These are phyloP conservation scores for Drosophila meridiana DNA, from an alignment of 2,888 invertebrate genomes.

Conservation along the genomic window DNA sequence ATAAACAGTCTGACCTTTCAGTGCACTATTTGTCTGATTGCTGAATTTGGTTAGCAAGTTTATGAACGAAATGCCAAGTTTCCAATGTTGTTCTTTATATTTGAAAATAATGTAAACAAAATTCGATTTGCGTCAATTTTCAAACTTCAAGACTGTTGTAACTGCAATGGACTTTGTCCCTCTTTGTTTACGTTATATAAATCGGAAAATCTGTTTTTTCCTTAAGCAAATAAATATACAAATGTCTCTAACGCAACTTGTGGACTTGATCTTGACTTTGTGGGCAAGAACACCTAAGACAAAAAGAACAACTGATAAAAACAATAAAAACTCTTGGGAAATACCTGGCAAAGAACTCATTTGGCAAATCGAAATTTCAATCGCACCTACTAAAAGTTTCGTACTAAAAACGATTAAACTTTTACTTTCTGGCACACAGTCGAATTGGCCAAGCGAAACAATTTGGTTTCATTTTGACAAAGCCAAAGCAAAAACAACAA, in stretches of 20 bases:
- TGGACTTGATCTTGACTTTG: conserved; percentile 75
- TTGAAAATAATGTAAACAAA: conserved; percentile 1
- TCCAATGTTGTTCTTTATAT: conserved; percentile 5
- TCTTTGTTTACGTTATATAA: conserved; percentile 68
- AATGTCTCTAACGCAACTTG: conserved; percentile 20
- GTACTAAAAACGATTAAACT: conserved; percentile 48
- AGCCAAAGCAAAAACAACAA: neutral
- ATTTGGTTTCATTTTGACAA: conserved; percentile 22
- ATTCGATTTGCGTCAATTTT: conserved; percentile 27
- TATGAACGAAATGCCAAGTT: neutral
- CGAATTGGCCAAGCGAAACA: conserved; percentile 27
- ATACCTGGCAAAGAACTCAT: conserved; percentile 72
- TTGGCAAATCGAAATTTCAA: conserved; percentile 63
- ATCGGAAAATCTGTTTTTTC: conserved; percentile 36
- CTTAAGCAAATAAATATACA: conserved; percentile 52
- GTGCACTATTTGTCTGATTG: neutral
- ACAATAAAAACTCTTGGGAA: conserved; percentile 51
- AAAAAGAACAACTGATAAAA: conserved; percentile 5
- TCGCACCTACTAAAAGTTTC: conserved; percentile 45
- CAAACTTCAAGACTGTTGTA: conserved; percentile 49
- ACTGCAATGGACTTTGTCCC: conserved; percentile 65
- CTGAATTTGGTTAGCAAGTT: neutral
- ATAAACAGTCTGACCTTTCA: conserved; percentile 19
- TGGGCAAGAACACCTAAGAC: neutral
- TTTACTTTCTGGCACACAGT: conserved; percentile 76